A percentile compares a stretch with the other conserved stretches of the same genome.
Evolutionary conservation across 2,888 invertebrate genomes (phyloP).

Genomic region (Flexamia atlantica): DNA sequence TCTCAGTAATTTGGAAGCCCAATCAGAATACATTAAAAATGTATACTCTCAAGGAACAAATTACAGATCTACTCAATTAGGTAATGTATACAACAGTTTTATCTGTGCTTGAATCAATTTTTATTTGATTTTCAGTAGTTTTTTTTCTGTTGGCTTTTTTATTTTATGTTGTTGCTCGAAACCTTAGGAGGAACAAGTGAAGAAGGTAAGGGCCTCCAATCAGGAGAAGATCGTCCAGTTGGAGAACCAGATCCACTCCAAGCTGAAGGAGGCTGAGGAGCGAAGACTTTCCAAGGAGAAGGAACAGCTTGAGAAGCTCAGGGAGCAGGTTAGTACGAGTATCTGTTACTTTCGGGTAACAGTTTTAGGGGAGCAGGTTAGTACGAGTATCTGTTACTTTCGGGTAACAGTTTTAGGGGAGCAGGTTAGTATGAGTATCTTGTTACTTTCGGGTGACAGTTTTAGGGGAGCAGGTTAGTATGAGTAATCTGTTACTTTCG

Average conservation of each 20-base stretch:
- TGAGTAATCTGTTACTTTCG: too few species aligned
- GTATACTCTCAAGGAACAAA: too few species aligned
- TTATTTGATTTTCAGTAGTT: neutral
- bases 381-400: neutral
- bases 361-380: too few species aligned
- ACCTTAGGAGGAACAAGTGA: conserved; percentile 85
- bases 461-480: too few species aligned
- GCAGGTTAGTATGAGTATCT: too few species aligned
- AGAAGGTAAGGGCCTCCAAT: conserved; percentile 83
- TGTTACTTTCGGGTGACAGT: too few species aligned
- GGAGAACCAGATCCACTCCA: conserved; percentile 83
- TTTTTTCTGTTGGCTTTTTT: conserved; percentile 57
- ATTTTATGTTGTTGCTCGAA: conserved; percentile 66
- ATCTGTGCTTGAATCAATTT: neutral
- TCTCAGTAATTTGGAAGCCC: too few species aligned
- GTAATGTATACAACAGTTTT: neutral
- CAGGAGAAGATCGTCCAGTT: conserved; percentile 83
- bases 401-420: neutral
- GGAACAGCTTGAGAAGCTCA: conserved; percentile 87
- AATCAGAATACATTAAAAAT: too few species aligned
- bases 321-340: conserved; percentile 82
- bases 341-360: conserved; percentile 68
- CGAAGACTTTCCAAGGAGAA: conserved; percentile 86
- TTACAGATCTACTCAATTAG: neutral
- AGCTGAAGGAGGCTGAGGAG: conserved; percentile 82